Evolutionary conservation across 2,797 vertebrate species (phyloP).

Genomic region (Lacerta agilis): DNA sequence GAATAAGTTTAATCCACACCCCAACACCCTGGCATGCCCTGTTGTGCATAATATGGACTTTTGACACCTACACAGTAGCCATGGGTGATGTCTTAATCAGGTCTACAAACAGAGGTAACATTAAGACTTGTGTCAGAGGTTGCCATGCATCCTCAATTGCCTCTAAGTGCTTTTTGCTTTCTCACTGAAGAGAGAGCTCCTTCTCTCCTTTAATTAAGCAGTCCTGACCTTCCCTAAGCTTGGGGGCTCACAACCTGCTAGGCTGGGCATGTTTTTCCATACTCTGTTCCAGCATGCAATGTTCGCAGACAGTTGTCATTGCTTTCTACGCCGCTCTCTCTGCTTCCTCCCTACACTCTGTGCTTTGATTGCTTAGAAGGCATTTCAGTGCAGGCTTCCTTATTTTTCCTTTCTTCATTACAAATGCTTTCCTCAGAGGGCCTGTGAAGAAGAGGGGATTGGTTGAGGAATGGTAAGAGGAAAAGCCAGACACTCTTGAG

Average conservation of each 20-base stretch:
- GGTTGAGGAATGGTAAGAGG: neutral
- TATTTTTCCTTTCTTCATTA: conserved; percentile 55
- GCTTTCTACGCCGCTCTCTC: neutral
- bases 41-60: neutral
- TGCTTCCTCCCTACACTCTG: conserved; percentile 59
- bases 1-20: neutral
- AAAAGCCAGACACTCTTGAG: conserved; percentile 6
- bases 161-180: conserved; percentile 32
- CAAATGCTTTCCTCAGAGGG: conserved; percentile 48
- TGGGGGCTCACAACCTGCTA: conserved; percentile 41
- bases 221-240: conserved; percentile 39
- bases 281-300: conserved; percentile 42
- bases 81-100: conserved; percentile 18
- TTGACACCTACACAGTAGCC: neutral
- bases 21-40: neutral
- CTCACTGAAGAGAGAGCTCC: conserved; percentile 31
- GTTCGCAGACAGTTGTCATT: neutral
- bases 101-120: neutral
- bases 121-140: conserved; percentile 1
- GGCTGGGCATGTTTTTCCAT: conserved; percentile 42
- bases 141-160: conserved; percentile 34
- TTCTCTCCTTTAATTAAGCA: conserved; percentile 40
- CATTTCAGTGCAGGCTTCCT: conserved; percentile 6
- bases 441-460: neutral
- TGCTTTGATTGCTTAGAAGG: conserved; percentile 35